Evolutionary conservation across 2,888 invertebrate species (phyloP).

Genomic region (Volucella zonaria): DNA sequence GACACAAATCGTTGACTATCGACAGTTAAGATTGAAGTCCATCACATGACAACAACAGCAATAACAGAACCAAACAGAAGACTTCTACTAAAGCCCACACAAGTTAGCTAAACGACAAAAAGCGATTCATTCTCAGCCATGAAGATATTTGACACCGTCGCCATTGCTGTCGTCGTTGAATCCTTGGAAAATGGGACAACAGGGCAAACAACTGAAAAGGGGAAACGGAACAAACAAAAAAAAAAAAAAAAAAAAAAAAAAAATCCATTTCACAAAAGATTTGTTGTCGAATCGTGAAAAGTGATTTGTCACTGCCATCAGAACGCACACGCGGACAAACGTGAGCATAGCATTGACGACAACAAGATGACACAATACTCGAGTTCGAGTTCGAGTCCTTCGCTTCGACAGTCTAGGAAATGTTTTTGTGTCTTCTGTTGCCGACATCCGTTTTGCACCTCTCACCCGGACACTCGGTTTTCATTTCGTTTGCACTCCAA

Average conservation of each 20-base stretch:
- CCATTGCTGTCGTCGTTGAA: constrained; percentile 46
- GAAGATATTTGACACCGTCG: constrained; percentile 50
- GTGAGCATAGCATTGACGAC: constrained; percentile 62
- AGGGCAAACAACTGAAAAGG: constrained; percentile 52
- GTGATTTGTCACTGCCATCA: constrained; percentile 71
- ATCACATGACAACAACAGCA: constrained; percentile 26
- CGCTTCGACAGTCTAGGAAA: constrained; percentile 36
- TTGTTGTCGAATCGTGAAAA: constrained; percentile 66
- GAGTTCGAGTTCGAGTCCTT: constrained; percentile 32
- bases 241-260: neutral
- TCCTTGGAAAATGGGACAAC: constrained; percentile 1
- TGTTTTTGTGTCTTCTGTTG: constrained; percentile 40
- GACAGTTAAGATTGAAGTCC: constrained; percentile 60
- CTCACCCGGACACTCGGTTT: constrained; percentile 12
- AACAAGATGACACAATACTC: constrained; percentile 62
- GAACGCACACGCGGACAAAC: constrained; percentile 57
- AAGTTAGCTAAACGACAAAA: neutral
- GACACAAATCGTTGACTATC: constrained; percentile 67
- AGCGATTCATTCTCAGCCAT: constrained; percentile 22
- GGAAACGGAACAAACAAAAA: too few species aligned
- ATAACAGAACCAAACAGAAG: neutral
- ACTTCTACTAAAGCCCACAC: neutral
- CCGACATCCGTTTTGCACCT: neutral
- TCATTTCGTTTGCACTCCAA: constrained; percentile 13
- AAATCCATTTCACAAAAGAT: constrained; percentile 69